Conservation (phyloP, 2,888 invertebrate species). For the Eristalis pertinax region DNA sequence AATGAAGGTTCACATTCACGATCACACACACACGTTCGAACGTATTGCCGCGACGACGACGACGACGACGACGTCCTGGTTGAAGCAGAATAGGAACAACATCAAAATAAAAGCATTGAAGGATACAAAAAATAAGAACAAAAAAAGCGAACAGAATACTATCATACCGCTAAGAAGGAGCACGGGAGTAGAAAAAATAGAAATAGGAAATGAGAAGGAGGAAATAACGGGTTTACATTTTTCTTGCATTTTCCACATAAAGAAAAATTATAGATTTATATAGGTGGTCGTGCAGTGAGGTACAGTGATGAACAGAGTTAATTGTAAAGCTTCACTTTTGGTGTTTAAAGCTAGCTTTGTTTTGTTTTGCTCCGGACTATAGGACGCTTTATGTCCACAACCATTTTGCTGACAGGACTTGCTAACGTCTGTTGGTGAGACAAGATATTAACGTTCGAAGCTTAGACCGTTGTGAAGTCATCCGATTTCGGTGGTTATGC, state of each 20-base stretch:
- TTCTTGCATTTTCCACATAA: conserved; percentile 72
- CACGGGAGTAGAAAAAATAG: conserved; percentile 25
- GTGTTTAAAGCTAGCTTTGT: no score
- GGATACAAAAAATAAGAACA: conserved; percentile 49
- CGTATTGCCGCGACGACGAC: background rate
- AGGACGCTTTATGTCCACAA: background rate
- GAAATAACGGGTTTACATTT: conserved; percentile 71
- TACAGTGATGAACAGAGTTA: background rate
- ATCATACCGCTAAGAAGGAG: conserved; percentile 33
- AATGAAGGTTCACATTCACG: conserved; percentile 45
- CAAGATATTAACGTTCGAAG: no score
- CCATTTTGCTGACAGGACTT: no score
- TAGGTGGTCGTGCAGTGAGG: conserved; percentile 53
- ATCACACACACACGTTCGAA: conserved; percentile 7
- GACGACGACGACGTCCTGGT: conserved; percentile 4
- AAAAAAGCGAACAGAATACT: conserved; percentile 36
- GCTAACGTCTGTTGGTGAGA: no score
- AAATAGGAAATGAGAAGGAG: conserved; percentile 45
- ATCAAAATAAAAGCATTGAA: conserved; percentile 67
- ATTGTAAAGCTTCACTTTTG: no score
- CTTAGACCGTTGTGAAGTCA: no score
- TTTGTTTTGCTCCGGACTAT: no score
- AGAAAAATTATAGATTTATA: conserved; percentile 70
- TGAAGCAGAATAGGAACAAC: conserved; percentile 55
- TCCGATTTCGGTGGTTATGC: no score